Evolutionary conservation across 2,888 invertebrate genomes (phyloP).

Genomic region (Noctua janthe): DNA sequence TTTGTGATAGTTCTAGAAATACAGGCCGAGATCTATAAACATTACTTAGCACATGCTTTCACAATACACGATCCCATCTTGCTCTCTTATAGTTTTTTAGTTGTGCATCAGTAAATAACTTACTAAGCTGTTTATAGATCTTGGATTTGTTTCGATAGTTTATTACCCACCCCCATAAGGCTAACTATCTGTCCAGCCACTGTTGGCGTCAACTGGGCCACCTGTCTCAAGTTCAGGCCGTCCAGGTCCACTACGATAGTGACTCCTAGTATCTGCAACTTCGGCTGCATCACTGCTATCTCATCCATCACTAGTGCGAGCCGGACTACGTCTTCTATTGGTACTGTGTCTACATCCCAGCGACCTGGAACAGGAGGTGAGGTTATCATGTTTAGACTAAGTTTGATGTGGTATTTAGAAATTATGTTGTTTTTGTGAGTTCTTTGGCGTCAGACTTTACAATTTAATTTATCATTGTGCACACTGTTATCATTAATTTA

Average conservation of each 20-base stretch:
- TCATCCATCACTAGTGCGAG: constrained; percentile 86
- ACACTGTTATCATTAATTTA: not conserved
- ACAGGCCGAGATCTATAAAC: not conserved
- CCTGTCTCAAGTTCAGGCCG: constrained; percentile 80
- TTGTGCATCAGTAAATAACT: not conserved
- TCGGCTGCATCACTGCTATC: constrained; percentile 84
- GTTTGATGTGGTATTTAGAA: not conserved
- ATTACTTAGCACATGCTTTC: not conserved
- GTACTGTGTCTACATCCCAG: constrained; percentile 81
- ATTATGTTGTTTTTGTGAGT: not conserved
- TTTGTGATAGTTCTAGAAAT: not conserved
- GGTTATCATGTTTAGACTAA: not conserved
- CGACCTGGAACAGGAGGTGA: constrained; percentile 74
- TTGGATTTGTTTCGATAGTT: not conserved
- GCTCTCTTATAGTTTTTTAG: not conserved
- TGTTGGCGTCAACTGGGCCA: constrained; percentile 81
- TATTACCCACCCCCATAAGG: constrained; percentile 87
- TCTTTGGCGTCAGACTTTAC: not conserved
- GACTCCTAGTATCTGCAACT: constrained; percentile 85
- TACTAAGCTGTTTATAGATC: not conserved
- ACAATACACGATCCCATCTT: not conserved
- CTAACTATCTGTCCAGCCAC: constrained; percentile 84
- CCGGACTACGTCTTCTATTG: constrained; percentile 83
- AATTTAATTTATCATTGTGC: not conserved
- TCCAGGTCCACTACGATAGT: constrained; percentile 86